Conservation (phyloP, 2,888 invertebrate genomes). For the Nudaria mundana region DNA sequence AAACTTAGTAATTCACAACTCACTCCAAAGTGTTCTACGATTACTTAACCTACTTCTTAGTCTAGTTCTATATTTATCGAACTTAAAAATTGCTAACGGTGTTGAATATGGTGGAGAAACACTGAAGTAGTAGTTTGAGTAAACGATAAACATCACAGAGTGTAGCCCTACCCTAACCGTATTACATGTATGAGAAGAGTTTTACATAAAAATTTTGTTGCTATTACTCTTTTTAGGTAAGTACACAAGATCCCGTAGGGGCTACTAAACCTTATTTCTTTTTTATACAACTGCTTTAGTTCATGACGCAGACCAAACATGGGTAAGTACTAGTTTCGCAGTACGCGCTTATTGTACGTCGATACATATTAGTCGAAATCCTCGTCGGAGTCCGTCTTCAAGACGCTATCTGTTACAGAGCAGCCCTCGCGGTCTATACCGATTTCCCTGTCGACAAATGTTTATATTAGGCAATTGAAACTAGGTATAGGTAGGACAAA, state of each 20-base stretch:
- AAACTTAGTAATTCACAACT: constrained; percentile 13
- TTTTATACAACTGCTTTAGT: not conserved
- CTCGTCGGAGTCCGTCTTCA: constrained; percentile 76
- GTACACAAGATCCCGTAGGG: constrained; percentile 23
- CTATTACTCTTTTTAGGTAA: constrained; percentile 28
- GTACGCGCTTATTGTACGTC: constrained; percentile 38
- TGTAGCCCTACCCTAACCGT: too few species aligned
- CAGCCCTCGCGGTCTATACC: constrained; percentile 71
- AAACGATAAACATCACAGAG: too few species aligned
- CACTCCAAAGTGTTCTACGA: too few species aligned
- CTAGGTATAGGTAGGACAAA: too few species aligned
- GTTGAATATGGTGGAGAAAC: too few species aligned
- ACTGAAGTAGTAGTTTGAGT: too few species aligned
- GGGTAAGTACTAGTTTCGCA: constrained; percentile 25
- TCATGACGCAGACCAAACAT: constrained; percentile 25
- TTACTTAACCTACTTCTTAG: too few species aligned
- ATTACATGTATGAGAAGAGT: too few species aligned
- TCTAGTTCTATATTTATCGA: too few species aligned
- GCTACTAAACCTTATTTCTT: constrained; percentile 10
- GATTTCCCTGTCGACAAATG: constrained; percentile 51
- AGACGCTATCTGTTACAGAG: constrained; percentile 73
- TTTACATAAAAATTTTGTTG: constrained; percentile 26
- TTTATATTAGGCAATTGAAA: not conserved
- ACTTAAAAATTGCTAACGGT: too few species aligned
- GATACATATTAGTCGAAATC: constrained; percentile 63